Evolutionary conservation across 2,113 vertebrate species (phyloP).

Genomic region (Ceratotherium simum): DNA sequence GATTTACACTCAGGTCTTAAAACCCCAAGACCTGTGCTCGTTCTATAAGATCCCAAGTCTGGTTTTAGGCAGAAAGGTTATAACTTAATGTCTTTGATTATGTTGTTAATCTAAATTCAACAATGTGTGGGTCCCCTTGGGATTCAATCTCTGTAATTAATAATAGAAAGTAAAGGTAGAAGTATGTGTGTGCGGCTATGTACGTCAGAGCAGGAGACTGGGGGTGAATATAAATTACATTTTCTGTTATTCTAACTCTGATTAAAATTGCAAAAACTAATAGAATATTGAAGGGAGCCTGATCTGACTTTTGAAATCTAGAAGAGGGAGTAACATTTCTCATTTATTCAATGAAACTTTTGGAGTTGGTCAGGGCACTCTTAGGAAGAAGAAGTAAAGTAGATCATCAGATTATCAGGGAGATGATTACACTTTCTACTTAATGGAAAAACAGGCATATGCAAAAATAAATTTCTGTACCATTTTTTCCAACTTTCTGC

Average conservation of each 20-base stretch:
- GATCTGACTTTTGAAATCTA: constrained; percentile 3
- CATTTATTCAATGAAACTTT: background rate
- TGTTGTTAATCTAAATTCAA: background rate
- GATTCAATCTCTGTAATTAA: constrained; percentile 27
- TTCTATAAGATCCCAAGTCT: background rate
- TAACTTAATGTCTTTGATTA: background rate
- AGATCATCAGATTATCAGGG: background rate
- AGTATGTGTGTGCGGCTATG: background rate
- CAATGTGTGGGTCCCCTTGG: background rate
- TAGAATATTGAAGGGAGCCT: background rate
- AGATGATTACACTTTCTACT: background rate
- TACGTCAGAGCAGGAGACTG: background rate
- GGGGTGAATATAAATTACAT: constrained; percentile 3
- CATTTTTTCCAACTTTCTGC: constrained; percentile 50
- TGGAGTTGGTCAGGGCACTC: background rate
- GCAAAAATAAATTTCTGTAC: constrained; percentile 54
- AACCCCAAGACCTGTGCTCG: background rate
- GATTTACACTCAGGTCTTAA: background rate
- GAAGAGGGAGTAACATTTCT: background rate
- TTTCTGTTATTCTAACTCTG: background rate
- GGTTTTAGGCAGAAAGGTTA: constrained; percentile 14
- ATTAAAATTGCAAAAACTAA: constrained; percentile 22
- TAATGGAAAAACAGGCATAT: constrained; percentile 33
- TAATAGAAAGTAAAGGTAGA: background rate
- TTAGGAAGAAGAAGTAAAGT: background rate